Base-by-base conservation (phyloP, 2,797 vertebrate species). In the Trachurus trachurus region DNA sequence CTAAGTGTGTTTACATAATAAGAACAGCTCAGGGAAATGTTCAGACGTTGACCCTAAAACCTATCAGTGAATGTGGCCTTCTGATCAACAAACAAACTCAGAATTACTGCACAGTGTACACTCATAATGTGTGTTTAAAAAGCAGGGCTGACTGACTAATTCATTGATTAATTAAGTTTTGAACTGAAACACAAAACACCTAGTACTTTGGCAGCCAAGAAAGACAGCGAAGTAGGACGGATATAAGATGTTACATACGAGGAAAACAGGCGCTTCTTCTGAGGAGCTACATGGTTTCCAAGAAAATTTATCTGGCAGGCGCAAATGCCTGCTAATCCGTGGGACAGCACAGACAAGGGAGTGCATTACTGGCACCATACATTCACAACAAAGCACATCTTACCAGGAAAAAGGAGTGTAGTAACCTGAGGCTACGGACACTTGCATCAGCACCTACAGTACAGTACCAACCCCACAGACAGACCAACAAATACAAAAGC, bases 391-490 rank as follows among this genome's bases (percentile, higher is more conserved):
- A 34, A 37, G 37, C 31, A 61, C 5, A 54, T 31, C 31, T 59
- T 5, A 49, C 44, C 15, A 71, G 21, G 47, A 44, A 73, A 56
- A 74, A 11, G 16, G 34, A 37, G 34, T 22, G 31, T 1, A 1
- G 74, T 68, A 88, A 87, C 80, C 53, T 44, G 34, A 87, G 44
- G 34, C 83, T 37, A 11, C 42, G 72, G 26, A 53, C 26, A 17
- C 31, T 47, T 10, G 47, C 61, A 64, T 56, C 66, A 57, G 13
- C 45, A n/a, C 26, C 62, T 50, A n/a, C n/a, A n/a, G n/a, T n/a
- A n/a, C n/a, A n/a, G n/a, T n/a, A 22, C 45, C 9, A 52, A 60
- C 37, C 39, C 26, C 44, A 34, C 31, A 12, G 19, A 63, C 37
- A 80, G 71, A 80, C 22, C 60, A 71, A 47, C 57, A 64, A 74